A percentile compares a stretch with the other conserved stretches of the same genome.
phyloP scores from a whole-genome alignment of 2,888 invertebrate genomes.

The Nemapogon koenigi region DNA sequence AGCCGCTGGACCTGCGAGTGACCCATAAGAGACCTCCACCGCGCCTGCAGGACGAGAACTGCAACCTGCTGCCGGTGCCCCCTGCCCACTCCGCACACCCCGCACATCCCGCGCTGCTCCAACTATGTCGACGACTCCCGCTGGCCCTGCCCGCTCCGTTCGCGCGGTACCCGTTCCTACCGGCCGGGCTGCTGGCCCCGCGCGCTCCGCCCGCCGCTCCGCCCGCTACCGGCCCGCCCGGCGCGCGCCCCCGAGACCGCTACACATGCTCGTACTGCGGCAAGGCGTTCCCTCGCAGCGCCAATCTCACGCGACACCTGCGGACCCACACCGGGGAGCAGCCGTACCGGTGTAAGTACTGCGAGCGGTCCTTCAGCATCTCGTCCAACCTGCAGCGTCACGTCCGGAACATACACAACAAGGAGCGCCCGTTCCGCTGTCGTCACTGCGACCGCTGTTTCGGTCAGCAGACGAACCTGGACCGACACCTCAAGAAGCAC shows the following conservation, averaged over 20 bases:
- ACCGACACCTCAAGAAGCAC: constrained; percentile 97
- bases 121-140: constrained; percentile 52
- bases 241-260: constrained; percentile 78
- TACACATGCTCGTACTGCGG: constrained; percentile 98
- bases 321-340: constrained; percentile 98
- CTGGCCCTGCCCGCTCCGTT: constrained; percentile 54
- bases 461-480: constrained; percentile 98
- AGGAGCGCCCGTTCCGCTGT: constrained; percentile 97
- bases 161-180: constrained; percentile 55
- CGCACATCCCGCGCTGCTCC: constrained; percentile 50
- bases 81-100: constrained; percentile 69
- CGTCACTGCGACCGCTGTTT: constrained; percentile 97
- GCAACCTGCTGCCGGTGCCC: constrained; percentile 77
- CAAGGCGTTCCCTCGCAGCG: constrained; percentile 95
- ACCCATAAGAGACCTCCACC: constrained; percentile 78
- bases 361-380: constrained; percentile 98
- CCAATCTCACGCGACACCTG: constrained; percentile 95
- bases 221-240: constrained; percentile 45
- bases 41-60: constrained; percentile 83
- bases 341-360: constrained; percentile 97
- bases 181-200: constrained; percentile 52
- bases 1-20: constrained; percentile 87
- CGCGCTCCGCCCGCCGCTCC: constrained; percentile 48
- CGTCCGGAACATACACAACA: constrained; percentile 99
- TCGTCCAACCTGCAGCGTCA: constrained; percentile 98